Evolutionary conservation across 2,113 vertebrate species (phyloP), one percentile per base, ranked within the genome.

Genomic region (Polyodon spathula): DNA sequence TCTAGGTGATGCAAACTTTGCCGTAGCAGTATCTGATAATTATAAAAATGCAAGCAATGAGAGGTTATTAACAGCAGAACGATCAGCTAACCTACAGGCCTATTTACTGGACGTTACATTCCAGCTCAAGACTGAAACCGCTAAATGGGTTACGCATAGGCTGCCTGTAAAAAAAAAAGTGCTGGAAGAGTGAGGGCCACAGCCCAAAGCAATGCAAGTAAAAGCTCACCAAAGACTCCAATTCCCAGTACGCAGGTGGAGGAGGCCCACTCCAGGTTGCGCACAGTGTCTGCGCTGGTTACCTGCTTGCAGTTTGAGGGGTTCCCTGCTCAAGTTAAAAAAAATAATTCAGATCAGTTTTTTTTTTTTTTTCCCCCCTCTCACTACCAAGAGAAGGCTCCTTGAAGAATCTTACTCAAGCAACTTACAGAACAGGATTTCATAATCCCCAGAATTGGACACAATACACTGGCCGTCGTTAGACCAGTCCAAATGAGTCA

Each of bases 361-460:
- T 37, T 4, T 59, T 42, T 4, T 41, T 17, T 42, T 8, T 44
- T 46, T 9, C 43, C 43, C 6, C 51, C 51, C 51, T 8, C 51
- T 27, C 51, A n/a, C 51, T 16, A 53, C 51, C 10, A 11, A 53
- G 11, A 15, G 12, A 10, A 40, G 6, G n/a, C 6, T 17, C 40
- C 43, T 60, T 15, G 11, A 58, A 50, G 48, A 50, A 6, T 10
- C 48, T n/a, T 41, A 55, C 6, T 56, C 41, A 5, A 50, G n/a
- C n/a, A n/a, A 84, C 92, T 78, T 67, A 94, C 93, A 95, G 82
- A 86, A 93, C 61, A 95, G 84, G 72, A 92, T 91, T 72, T 95
- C 93, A 27, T 95, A 95, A 78, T 95, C 93, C 64, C 92, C 92
- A 37, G 91, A 94, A 81, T 94, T 95, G 77, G 93, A 94, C 72